These are phyloP conservation scores for Chionis minor DNA, from an alignment of 2,113 vertebrate species.

Conservation along the genomic window DNA sequence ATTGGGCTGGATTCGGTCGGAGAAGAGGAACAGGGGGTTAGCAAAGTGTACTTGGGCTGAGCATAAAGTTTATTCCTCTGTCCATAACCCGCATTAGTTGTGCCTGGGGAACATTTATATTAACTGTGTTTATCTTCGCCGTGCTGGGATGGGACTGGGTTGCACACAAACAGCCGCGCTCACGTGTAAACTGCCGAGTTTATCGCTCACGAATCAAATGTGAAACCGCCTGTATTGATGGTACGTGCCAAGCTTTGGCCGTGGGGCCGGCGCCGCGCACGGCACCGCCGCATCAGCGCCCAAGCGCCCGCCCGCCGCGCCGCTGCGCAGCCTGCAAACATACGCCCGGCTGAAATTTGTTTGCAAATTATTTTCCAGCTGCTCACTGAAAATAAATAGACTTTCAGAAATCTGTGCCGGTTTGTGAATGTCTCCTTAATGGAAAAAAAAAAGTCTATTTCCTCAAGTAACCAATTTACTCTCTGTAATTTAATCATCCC, in stretches of 20 bases:
- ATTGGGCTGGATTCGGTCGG: neutral
- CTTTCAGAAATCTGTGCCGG: neutral
- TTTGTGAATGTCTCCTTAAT: neutral
- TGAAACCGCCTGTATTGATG: accelerated
- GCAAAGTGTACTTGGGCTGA: neutral
- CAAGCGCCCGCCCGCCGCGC: accelerated
- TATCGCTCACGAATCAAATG: neutral
- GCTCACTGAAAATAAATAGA: neutral
- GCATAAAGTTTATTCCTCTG: neutral
- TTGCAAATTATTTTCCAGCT: neutral
- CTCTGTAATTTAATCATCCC: neutral
- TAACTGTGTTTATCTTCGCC: neutral
- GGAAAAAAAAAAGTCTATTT: neutral
- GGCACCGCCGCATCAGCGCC: accelerated
- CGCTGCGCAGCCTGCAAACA: neutral
- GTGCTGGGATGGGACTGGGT: neutral
- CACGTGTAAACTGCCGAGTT: too few species aligned
- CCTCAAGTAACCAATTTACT: neutral
- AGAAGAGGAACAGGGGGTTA: neutral
- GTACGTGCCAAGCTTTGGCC: neutral
- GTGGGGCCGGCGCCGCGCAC: too few species aligned
- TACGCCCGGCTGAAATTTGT: accelerated
- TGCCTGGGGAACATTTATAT: neutral
- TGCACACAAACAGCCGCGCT: neutral
- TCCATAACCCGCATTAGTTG: neutral